Conservation (phyloP, 2,113 vertebrate genomes). For the Poeciliopsis prolifica region DNA sequence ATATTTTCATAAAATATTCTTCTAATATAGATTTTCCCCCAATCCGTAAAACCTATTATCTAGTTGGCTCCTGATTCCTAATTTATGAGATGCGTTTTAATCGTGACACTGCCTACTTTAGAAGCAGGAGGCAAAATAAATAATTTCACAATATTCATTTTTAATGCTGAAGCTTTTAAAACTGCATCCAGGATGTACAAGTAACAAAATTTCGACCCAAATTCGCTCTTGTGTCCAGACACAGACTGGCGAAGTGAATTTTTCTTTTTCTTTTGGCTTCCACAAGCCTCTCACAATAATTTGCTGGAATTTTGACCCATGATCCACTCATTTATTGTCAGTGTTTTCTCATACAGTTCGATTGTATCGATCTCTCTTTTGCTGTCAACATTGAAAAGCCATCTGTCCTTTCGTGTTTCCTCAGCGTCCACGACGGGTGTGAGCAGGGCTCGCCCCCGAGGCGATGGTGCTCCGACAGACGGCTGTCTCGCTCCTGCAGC, state of each 20-base stretch:
- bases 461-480: constrained; percentile 83
- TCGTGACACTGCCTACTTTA: not conserved
- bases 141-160: not conserved
- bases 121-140: not conserved
- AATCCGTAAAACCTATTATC: not conserved
- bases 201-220: not conserved
- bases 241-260: not conserved
- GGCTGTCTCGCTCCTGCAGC: constrained; percentile 86
- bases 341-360: no score
- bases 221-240: not conserved
- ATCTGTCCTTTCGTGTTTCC: not conserved
- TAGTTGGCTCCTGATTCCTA: not conserved
- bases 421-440: constrained; percentile 86
- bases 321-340: no score
- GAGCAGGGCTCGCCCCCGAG: constrained; percentile 87
- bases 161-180: not conserved
- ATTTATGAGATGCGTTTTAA: not conserved
- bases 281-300: not conserved
- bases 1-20: not conserved
- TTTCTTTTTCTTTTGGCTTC: not conserved
- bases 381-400: not conserved
- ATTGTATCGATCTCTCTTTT: not conserved
- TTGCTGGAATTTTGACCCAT: not conserved
- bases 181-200: not conserved
- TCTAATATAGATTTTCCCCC: not conserved